Conservation (phyloP, 2,113 vertebrate genomes). For the Euleptes europaea region DNA sequence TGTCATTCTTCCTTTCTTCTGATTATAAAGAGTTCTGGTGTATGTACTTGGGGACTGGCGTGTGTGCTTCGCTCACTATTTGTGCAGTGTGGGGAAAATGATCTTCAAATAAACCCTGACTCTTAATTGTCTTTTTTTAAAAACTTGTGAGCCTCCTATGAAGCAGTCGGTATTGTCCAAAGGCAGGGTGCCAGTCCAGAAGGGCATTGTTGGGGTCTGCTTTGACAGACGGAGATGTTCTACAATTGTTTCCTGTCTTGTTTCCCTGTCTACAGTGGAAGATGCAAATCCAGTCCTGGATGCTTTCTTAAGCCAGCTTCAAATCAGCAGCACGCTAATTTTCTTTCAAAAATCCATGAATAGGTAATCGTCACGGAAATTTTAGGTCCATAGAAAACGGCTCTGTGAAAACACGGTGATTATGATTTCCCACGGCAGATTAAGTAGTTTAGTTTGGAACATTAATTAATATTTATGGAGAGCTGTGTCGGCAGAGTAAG, state of each 20-base stretch:
- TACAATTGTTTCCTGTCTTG: background rate
- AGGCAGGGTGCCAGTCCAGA: too few species aligned
- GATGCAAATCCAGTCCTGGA: too few species aligned
- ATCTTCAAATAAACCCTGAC: too few species aligned
- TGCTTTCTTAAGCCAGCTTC: background rate
- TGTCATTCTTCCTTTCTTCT: too few species aligned
- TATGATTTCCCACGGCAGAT: constrained; percentile 40
- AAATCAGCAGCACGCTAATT: constrained; percentile 6
- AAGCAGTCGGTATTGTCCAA: background rate
- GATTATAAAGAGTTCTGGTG: too few species aligned
- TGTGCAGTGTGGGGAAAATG: too few species aligned
- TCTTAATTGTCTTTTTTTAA: background rate
- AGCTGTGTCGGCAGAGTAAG: constrained; percentile 8
- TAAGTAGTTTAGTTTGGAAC: constrained; percentile 23
- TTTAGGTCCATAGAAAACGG: constrained; percentile 35
- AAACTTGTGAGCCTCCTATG: background rate
- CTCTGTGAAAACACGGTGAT: constrained; percentile 32
- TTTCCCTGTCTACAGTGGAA: too few species aligned
- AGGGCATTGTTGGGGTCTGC: background rate
- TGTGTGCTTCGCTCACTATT: too few species aligned
- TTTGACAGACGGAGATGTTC: background rate
- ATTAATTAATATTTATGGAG: constrained; percentile 57
- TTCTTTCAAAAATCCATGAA: constrained; percentile 4
- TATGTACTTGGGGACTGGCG: too few species aligned
- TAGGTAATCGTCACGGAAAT: constrained; percentile 31